phyloP scores from a whole-genome alignment of 2,888 invertebrate genomes.

The Abscondita cerata region DNA sequence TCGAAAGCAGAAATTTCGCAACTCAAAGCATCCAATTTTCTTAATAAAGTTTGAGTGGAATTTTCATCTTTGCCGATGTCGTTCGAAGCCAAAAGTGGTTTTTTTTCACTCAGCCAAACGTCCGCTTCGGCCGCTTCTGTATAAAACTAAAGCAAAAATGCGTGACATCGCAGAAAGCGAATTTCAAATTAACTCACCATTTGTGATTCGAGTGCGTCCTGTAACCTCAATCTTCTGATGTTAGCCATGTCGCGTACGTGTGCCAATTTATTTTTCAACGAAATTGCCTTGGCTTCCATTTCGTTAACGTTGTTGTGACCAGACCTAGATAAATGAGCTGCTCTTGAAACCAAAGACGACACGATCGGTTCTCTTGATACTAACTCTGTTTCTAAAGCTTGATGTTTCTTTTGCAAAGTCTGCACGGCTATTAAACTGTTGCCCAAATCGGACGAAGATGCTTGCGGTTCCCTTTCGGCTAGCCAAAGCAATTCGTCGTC shows the following conservation, averaged over 20 bases:
- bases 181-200: constrained; percentile 61
- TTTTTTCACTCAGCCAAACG: constrained; percentile 90
- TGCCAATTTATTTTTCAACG: constrained; percentile 73
- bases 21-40: constrained; percentile 83
- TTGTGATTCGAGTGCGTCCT: constrained; percentile 85
- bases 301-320: constrained; percentile 85
- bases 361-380: constrained; percentile 87
- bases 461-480: constrained; percentile 75
- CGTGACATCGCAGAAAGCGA: background rate
- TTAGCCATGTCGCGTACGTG: constrained; percentile 77
- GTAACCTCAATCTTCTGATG: constrained; percentile 73
- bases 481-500: constrained; percentile 95
- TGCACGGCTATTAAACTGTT: constrained; percentile 76
- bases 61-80: constrained; percentile 95
- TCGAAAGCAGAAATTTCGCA: constrained; percentile 85
- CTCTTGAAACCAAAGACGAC: constrained; percentile 74
- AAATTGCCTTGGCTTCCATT: constrained; percentile 72
- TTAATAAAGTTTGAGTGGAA: constrained; percentile 81
- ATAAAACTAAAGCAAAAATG: constrained; percentile 70
- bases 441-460: constrained; percentile 73
- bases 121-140: constrained; percentile 90
- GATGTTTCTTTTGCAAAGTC: constrained; percentile 91
- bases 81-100: constrained; percentile 72
- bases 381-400: constrained; percentile 88
- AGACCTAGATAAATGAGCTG: constrained; percentile 78